A percentile compares a stretch with the other conserved stretches of the same genome.
Conservation (phyloP, 1,140 invertebrate species). For the Ridgeia piscesae region DNA sequence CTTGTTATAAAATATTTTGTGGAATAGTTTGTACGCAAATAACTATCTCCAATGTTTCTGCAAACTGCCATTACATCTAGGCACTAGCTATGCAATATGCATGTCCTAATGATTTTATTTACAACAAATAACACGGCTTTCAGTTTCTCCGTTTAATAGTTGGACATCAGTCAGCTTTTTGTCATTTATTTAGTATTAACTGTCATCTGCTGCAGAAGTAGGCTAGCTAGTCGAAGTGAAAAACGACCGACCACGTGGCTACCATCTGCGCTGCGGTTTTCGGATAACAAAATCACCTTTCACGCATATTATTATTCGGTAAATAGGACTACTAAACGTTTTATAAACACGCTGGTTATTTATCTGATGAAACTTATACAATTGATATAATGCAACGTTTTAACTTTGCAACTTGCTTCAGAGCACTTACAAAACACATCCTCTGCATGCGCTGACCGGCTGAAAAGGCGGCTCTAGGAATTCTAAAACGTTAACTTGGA, state of each 20-base stretch:
- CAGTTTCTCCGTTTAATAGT: too few relatives aligned
- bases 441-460: too few relatives aligned
- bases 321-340: not conserved
- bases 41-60: too few relatives aligned
- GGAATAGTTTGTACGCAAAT: too few relatives aligned
- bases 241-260: not conserved
- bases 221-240: not conserved
- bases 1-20: too few relatives aligned
- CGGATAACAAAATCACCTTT: not conserved
- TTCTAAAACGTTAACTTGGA: not conserved
- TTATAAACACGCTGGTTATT: not conserved
- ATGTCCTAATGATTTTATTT: too few relatives aligned
- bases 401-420: not conserved
- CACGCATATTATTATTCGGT: not conserved
- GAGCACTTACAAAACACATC: not conserved
- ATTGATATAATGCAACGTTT: not conserved
- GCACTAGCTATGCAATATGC: too few relatives aligned
- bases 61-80: too few relatives aligned
- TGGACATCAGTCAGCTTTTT: too few relatives aligned
- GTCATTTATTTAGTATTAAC: too few relatives aligned
- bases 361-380: not conserved
- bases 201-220: too few relatives aligned
- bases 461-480: not conserved
- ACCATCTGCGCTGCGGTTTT: not conserved
- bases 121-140: too few relatives aligned